Evolutionary conservation across 2,113 vertebrate genomes (phyloP), one percentile per base, ranked within the genome.

Genomic region (Bostrychus sinensis): DNA sequence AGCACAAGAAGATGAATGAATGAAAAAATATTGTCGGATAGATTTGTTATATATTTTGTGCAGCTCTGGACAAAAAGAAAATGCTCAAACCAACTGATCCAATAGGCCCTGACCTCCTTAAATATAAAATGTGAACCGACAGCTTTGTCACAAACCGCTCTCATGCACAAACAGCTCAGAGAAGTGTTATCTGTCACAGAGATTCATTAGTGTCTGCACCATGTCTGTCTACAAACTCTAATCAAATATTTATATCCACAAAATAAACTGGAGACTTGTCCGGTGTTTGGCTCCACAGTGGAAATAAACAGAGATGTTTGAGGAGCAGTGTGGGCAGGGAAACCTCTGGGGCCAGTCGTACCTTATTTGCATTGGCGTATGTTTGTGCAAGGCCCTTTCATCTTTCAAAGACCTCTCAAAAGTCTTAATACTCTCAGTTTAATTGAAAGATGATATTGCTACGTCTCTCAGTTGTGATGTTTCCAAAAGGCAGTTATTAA

Each of bases 181-280:
- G 30, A 32, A 32, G 30, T 32, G 30, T 32, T 32, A 32, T 32
- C 30, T 32, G 30, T 32, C n/a, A 12, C 13, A 39, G n/a, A 19
- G 22, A 53, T 66, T 57, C 19, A 48, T 58, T 45, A 62, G 7
- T 58, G 23, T 30, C 6, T 45, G 53, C 2, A 25, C 8, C 23
- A 23, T 38, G 46, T 37, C 68, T 62, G 12, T n/a, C n/a, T n/a
- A n/a, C n/a, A 1, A 41, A 19, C 26, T 51, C 46, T 56, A 30
- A 70, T 56, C 62, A 46, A 64, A 45, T 36, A 61, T 67, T 64
- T 39, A 50, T 50, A 66, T 53, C 20, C 32, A 26, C 48, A 55
- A 36, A 48, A 45, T 39, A 28, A 55, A 57, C 42, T 20, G 26
- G 37, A 66, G 46, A 16, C 14, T 14, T 62, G 63, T 37, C n/a